Evolutionary conservation across 2,113 vertebrate genomes (phyloP).

Genomic region (Panthera leo): DNA sequence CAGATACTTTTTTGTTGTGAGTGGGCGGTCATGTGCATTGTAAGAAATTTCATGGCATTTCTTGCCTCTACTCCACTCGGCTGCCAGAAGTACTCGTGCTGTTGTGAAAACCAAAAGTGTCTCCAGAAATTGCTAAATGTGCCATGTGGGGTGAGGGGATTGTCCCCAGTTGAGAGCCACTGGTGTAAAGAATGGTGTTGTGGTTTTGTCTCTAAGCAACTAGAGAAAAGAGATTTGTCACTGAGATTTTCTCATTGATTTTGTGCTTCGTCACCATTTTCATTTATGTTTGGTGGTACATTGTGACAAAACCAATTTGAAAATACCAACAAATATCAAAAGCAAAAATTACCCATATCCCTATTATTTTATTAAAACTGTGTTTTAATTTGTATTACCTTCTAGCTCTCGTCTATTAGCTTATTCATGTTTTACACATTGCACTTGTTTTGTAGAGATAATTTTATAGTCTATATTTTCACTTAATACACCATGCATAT

Average conservation of each 20-base stretch:
- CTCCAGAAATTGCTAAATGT: not conserved
- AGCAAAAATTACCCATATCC: not conserved
- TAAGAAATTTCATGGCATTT: not conserved
- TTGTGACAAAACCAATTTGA: not conserved
- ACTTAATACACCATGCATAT: not conserved
- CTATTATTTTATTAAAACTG: not conserved
- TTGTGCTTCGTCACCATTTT: not conserved
- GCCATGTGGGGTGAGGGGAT: accelerated
- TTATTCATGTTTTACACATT: not conserved
- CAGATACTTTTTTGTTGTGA: not conserved
- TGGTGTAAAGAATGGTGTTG: not conserved
- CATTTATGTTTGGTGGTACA: not conserved
- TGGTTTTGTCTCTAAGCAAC: not conserved
- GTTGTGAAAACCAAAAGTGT: not conserved
- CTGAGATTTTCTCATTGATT: not conserved
- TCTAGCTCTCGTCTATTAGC: not conserved
- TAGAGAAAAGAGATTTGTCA: not conserved
- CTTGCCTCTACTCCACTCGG: not conserved
- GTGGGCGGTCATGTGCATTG: not conserved
- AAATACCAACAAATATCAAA: not conserved
- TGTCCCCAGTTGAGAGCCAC: not conserved
- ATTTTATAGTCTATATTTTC: constrained; percentile 2
- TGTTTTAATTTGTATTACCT: constrained; percentile 4
- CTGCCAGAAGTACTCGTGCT: not conserved
- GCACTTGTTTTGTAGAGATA: not conserved